Conservation (phyloP, 2,888 invertebrate species). For the Ecdyonurus torrentis region DNA sequence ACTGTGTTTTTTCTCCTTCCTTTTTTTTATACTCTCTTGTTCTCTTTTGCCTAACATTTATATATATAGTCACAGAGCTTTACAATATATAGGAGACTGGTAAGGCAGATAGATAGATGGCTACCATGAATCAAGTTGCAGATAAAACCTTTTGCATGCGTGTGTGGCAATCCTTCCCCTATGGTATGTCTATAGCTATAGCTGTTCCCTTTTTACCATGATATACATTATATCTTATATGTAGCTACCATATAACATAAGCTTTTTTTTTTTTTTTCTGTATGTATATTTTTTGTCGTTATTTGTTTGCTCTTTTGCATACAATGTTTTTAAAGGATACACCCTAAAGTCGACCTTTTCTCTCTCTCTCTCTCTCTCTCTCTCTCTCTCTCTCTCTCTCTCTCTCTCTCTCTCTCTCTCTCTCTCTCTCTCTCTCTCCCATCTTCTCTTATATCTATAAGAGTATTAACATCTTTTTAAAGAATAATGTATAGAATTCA, state of each 20-base stretch:
- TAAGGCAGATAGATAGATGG: conserved; percentile 2
- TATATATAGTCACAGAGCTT: background rate
- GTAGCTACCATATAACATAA: background rate
- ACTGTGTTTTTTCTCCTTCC: background rate
- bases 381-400: conserved; percentile 2
- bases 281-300: background rate
- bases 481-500: too few relatives aligned
- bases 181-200: background rate
- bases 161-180: background rate
- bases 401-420: background rate
- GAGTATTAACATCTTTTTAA: too few relatives aligned
- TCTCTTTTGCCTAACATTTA: background rate
- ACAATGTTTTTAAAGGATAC: background rate
- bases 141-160: conserved; percentile 2
- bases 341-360: background rate
- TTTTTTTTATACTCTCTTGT: background rate
- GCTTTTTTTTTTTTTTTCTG: background rate
- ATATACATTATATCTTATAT: too few relatives aligned
- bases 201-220: background rate
- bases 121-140: background rate
- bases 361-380: conserved; percentile 4
- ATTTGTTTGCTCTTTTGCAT: conserved; percentile 1
- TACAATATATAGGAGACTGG: background rate
- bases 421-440: too few relatives aligned
- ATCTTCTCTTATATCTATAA: too few relatives aligned